Conservation (phyloP, 2,888 invertebrate genomes). For the Tillus elongatus region DNA sequence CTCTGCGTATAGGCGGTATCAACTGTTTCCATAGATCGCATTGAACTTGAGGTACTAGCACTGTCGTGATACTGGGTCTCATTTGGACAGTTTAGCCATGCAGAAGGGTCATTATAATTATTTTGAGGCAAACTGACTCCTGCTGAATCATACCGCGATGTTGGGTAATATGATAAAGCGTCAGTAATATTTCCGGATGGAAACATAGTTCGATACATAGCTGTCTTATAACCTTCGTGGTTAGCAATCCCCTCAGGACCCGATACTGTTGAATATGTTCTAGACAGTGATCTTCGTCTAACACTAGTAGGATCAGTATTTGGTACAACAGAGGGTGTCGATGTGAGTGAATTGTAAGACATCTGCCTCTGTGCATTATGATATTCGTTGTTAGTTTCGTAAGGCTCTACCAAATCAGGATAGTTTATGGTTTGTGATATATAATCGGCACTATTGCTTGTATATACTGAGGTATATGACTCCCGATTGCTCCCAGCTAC, state of each 20-base stretch:
- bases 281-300: constrained; percentile 44
- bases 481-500: constrained; percentile 64
- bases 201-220: constrained; percentile 58
- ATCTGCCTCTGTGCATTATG: constrained; percentile 44
- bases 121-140: constrained; percentile 47
- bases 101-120: constrained; percentile 49
- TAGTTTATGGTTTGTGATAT: constrained; percentile 54
- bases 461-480: constrained; percentile 65
- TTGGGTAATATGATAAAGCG: constrained; percentile 73
- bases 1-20: constrained; percentile 45
- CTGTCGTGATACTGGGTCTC: constrained; percentile 45
- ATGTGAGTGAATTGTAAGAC: constrained; percentile 48
- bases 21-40: constrained; percentile 50
- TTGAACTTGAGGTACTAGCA: constrained; percentile 51
- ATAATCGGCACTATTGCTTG: constrained; percentile 55
- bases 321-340: constrained; percentile 39
- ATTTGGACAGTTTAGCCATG: constrained; percentile 44
- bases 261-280: constrained; percentile 49
- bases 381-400: constrained; percentile 42
- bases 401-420: constrained; percentile 59
- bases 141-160: constrained; percentile 51
- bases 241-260: constrained; percentile 50
- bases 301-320: constrained; percentile 20
- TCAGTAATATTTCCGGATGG: constrained; percentile 68
- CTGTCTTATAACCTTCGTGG: constrained; percentile 55